These are phyloP conservation scores for Capromys pilorides DNA, from an alignment of 2,797 vertebrate species.

Conservation along the genomic window DNA sequence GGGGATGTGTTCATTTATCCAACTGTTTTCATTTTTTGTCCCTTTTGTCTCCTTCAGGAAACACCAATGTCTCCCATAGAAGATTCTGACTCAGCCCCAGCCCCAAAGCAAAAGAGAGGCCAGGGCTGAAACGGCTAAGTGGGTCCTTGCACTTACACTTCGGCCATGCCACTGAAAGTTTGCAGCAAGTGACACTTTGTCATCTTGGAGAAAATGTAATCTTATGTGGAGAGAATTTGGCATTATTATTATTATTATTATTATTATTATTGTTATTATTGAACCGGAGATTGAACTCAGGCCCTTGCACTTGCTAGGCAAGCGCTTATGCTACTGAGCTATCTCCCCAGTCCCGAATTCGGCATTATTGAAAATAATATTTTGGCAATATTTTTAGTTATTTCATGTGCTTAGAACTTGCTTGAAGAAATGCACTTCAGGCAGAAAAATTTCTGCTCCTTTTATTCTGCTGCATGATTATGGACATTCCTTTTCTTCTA, in stretches of 20 bases:
- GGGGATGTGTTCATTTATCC: constrained; percentile 4
- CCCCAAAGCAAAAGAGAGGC: background rate
- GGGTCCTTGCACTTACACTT: background rate
- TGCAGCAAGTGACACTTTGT: background rate
- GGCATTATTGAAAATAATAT: background rate
- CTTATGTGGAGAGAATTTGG: background rate
- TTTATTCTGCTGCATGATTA: background rate
- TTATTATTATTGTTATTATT: too few relatives aligned
- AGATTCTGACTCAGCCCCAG: background rate
- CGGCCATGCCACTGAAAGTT: background rate
- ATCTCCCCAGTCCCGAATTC: too few relatives aligned
- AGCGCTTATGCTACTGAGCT: too few relatives aligned
- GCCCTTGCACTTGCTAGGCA: too few relatives aligned
- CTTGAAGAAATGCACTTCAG: constrained; percentile 4
- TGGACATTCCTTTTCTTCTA: background rate
- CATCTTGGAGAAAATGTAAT: background rate
- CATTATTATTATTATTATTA: too few relatives aligned
- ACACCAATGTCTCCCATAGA: background rate
- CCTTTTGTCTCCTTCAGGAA: background rate
- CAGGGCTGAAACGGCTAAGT: background rate
- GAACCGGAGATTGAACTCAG: too few relatives aligned
- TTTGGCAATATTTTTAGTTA: background rate
- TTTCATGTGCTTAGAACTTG: background rate
- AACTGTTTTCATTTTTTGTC: constrained; percentile 36
- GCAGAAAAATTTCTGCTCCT: background rate